phyloP scores from a whole-genome alignment of 2,888 invertebrate species.

The Lymantria monacha region DNA sequence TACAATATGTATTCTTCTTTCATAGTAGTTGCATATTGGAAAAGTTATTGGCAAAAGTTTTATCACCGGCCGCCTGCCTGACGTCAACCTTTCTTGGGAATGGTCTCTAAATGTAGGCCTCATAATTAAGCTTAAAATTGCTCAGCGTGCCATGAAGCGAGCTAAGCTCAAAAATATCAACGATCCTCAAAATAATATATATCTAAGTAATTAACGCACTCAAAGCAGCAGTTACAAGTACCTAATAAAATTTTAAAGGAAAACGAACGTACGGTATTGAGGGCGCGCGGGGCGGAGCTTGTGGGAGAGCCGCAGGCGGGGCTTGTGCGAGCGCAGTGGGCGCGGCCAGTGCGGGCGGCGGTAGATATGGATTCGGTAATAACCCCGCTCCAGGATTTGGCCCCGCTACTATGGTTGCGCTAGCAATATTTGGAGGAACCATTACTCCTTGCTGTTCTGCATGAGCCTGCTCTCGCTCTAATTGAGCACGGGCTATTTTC shows the following conservation, averaged over 20 bases:
- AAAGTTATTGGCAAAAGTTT: too few species aligned
- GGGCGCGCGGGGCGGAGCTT: background rate
- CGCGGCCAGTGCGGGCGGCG: slow-evolving; percentile 9
- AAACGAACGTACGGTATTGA: slow-evolving; percentile 1
- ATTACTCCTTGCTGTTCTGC: slow-evolving; percentile 17
- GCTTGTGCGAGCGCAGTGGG: slow-evolving; percentile 24
- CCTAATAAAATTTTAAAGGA: background rate
- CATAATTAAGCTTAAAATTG: too few species aligned
- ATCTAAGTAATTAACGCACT: too few species aligned
- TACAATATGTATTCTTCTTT: too few species aligned
- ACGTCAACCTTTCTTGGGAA: too few species aligned
- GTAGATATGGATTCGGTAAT: slow-evolving; percentile 14
- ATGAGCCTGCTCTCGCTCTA: slow-evolving; percentile 49
- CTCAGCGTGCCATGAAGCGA: too few species aligned
- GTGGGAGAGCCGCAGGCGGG: slow-evolving; percentile 6
- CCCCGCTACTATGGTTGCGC: background rate
- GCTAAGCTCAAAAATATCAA: too few species aligned
- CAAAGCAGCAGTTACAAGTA: too few species aligned
- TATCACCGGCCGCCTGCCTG: too few species aligned
- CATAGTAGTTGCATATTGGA: too few species aligned
- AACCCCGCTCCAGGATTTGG: slow-evolving; percentile 27
- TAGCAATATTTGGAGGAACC: slow-evolving; percentile 3
- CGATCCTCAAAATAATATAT: too few species aligned
- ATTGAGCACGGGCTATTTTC: slow-evolving; percentile 69
- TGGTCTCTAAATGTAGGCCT: too few species aligned